Conservation (phyloP, 2,113 vertebrate genomes). For the Dicaeum eximium region DNA sequence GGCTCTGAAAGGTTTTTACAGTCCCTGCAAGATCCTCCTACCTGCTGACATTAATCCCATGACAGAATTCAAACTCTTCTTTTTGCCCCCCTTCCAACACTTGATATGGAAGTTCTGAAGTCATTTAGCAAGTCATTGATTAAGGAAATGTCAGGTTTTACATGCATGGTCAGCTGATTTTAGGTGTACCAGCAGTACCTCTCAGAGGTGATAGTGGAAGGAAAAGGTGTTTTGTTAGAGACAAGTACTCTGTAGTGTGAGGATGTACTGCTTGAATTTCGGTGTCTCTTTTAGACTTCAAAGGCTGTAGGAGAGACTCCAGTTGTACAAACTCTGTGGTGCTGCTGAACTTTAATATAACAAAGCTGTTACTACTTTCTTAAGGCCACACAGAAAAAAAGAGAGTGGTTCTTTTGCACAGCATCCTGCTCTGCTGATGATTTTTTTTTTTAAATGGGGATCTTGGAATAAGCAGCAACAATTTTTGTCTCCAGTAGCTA, state of each 20-base stretch:
- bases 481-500: neutral
- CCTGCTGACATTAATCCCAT: neutral
- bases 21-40: neutral
- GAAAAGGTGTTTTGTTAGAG: neutral
- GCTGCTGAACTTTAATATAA: neutral
- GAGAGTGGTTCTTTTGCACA: neutral
- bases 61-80: neutral
- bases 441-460: neutral
- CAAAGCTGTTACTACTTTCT: neutral
- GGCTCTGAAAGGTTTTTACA: neutral
- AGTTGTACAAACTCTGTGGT: neutral
- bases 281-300: neutral
- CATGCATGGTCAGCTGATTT: neutral
- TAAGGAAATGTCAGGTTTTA: neutral
- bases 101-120: neutral
- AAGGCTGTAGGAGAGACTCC: neutral
- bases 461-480: neutral
- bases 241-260: neutral
- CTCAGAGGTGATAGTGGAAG: neutral
- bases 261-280: neutral
- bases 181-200: neutral
- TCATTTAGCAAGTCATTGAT: neutral
- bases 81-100: neutral
- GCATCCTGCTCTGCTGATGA: neutral
- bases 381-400: neutral